These are phyloP conservation scores for Clitarchus hookeri DNA, from an alignment of 2,888 invertebrate genomes.

Conservation along the genomic window DNA sequence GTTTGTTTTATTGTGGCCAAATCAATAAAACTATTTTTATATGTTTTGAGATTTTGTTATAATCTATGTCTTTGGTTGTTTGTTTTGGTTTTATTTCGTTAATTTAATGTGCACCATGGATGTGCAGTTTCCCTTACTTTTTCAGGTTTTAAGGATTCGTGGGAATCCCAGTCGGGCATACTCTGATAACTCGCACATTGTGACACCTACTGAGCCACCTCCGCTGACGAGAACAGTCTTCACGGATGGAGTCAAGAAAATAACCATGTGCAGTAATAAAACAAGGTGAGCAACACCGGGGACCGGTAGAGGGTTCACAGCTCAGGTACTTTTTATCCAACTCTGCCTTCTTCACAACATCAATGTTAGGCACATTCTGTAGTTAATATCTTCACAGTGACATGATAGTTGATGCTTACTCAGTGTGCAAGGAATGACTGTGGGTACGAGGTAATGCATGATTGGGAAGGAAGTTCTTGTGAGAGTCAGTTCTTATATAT, in stretches of 20 bases:
- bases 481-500: no score
- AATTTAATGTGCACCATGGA: not conserved
- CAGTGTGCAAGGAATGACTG: no score
- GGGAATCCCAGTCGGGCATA: not conserved
- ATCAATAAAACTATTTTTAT: no score
- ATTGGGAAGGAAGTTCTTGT: no score
- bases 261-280: constrained; percentile 47
- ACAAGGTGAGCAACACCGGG: constrained; percentile 46
- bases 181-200: not conserved
- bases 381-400: no score
- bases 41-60: not conserved
- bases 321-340: not conserved
- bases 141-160: not conserved
- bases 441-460: no score
- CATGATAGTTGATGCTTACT: no score
- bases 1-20: no score
- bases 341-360: not conserved
- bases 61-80: not conserved
- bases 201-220: not conserved
- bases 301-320: not conserved
- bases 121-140: not conserved
- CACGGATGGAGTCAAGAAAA: constrained; percentile 46
- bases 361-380: no score
- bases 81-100: not conserved
- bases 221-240: constrained; percentile 41